Conservation (phyloP, 2,797 vertebrate genomes). For the Cyprinodon diabolis region DNA sequence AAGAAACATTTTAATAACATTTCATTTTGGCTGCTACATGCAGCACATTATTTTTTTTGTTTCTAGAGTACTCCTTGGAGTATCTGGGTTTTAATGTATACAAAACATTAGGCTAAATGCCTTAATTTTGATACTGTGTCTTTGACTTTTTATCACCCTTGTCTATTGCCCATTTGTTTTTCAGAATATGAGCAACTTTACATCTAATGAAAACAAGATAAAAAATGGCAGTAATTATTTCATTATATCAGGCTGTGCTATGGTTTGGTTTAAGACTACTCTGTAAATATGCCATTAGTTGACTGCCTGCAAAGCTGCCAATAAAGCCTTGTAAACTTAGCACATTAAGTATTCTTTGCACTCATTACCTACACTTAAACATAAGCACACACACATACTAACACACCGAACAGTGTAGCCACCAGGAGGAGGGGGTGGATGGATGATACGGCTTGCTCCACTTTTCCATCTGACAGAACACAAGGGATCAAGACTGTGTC, state of each 20-base stretch:
- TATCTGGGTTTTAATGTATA: neutral
- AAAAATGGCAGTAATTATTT: neutral
- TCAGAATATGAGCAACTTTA: neutral
- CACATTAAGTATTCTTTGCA: neutral
- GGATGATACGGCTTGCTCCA: slow-evolving; percentile 72
- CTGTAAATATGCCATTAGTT: neutral
- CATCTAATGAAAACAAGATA: neutral
- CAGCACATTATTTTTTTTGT: neutral
- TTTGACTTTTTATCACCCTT: neutral
- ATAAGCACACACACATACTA: slow-evolving; percentile 17
- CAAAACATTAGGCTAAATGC: neutral
- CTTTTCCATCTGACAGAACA: slow-evolving; percentile 80
- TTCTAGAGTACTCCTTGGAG: neutral
- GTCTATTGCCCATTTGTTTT: neutral
- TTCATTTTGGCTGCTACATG: neutral
- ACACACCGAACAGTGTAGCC: slow-evolving; percentile 47
- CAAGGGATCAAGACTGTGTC: slow-evolving; percentile 77
- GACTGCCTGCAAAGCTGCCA: neutral
- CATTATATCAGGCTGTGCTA: neutral
- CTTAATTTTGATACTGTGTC: neutral
- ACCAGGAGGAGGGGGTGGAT: slow-evolving; percentile 43
- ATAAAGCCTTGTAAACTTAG: neutral
- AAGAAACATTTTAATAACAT: neutral
- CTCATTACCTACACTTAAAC: neutral
- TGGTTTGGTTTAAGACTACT: slow-evolving; percentile 5